Percentiles rank a stretch among this genome's conserved stretches.
Conservation (phyloP, 2,888 invertebrate species). For the Lampropteryx suffumata region DNA sequence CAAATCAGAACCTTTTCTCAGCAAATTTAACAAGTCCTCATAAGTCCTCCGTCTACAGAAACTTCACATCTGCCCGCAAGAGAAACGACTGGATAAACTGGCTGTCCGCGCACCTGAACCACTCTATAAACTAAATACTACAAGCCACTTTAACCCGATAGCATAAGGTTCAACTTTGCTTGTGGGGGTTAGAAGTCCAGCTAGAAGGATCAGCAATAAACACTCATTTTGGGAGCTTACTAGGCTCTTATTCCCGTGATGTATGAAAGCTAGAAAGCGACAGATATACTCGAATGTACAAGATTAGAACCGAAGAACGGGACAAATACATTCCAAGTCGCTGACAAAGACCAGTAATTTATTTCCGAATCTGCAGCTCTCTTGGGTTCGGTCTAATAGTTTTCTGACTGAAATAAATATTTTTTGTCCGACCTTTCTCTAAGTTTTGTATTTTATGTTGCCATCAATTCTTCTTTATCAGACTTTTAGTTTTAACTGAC, state of each 20-base stretch:
- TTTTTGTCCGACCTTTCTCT: conserved; percentile 34
- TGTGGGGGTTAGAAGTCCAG: conserved; percentile 49
- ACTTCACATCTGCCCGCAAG: conserved; percentile 57
- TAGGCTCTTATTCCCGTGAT: conserved; percentile 65
- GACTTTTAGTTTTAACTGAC: conserved; percentile 17
- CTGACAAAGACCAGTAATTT: conserved; percentile 47
- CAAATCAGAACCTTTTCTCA: conserved; percentile 29
- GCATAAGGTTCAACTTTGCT: conserved; percentile 52
- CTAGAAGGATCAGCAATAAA: conserved; percentile 73
- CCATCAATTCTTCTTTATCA: conserved; percentile 25
- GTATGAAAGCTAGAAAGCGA: conserved; percentile 65
- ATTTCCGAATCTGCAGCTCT: conserved; percentile 43
- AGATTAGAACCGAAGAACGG: conserved; percentile 52
- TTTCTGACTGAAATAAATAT: conserved; percentile 47
- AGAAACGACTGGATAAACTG: conserved; percentile 66
- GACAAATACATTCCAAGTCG: conserved; percentile 44
- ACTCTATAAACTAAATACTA: conserved; percentile 35
- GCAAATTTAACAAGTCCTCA: conserved; percentile 50
- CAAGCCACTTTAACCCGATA: conserved; percentile 44
- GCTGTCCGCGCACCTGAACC: conserved; percentile 65
- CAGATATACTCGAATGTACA: conserved; percentile 48
- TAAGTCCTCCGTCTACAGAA: conserved; percentile 46
- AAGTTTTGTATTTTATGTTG: conserved; percentile 28
- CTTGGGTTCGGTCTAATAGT: conserved; percentile 47
- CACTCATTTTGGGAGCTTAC: conserved; percentile 74